Evolutionary conservation across 2,113 vertebrate genomes (phyloP).

Genomic region (Leuciscus idus): DNA sequence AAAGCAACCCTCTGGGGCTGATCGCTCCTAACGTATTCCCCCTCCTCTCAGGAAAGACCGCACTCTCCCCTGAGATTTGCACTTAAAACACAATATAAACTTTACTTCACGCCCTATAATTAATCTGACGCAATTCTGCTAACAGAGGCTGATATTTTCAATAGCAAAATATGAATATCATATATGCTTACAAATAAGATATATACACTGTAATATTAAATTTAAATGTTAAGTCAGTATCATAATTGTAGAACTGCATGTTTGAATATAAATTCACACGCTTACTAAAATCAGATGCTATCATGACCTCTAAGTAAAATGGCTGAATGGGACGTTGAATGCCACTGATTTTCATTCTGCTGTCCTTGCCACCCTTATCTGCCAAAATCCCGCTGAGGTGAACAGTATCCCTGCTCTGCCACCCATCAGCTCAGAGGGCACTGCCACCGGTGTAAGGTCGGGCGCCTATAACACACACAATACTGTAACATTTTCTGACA

Average conservation of each 20-base stretch:
- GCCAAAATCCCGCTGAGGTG: slow-evolving; percentile 65
- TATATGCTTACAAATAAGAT: neutral
- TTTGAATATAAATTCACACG: neutral
- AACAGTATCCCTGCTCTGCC: slow-evolving; percentile 58
- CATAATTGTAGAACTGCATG: neutral
- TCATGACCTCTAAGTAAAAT: neutral
- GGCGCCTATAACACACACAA: slow-evolving; percentile 43
- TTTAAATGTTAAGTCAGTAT: neutral
- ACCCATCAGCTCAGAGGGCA: slow-evolving; percentile 66
- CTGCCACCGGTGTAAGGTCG: slow-evolving; percentile 57
- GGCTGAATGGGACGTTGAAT: neutral
- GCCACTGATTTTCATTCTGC: slow-evolving; percentile 33
- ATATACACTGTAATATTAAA: neutral
- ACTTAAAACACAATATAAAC: slow-evolving; percentile 58
- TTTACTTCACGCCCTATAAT: slow-evolving; percentile 62
- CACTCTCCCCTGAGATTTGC: slow-evolving; percentile 52
- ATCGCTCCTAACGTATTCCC: slow-evolving; percentile 54
- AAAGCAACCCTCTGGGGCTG: slow-evolving; percentile 50
- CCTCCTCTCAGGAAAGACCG: slow-evolving; percentile 32
- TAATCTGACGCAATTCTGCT: slow-evolving; percentile 67
- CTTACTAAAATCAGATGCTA: neutral
- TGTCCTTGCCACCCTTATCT: slow-evolving; percentile 34
- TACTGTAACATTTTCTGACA: slow-evolving; percentile 23
- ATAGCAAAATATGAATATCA: neutral
- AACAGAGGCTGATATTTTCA: slow-evolving; percentile 51